phyloP scores from a whole-genome alignment of 2,888 invertebrate genomes.

The Phragmatobia fuliginosa region DNA sequence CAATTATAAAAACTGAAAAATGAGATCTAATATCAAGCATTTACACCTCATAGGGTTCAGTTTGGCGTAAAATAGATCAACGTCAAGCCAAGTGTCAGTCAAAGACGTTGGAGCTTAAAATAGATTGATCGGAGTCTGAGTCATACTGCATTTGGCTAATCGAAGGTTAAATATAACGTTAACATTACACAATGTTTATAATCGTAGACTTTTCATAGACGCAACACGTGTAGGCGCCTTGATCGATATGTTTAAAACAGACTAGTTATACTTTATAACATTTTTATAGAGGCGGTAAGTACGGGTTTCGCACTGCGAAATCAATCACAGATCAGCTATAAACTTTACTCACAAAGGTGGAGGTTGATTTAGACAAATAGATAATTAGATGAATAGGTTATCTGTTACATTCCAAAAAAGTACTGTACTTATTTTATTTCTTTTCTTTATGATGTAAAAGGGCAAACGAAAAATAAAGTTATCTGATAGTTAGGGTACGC shows the following conservation, averaged over 20 bases:
- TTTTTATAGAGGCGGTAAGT: background rate
- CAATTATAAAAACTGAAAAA: background rate
- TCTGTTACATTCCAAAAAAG: no score
- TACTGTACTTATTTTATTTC: no score
- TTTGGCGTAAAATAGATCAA: slow-evolving; percentile 67
- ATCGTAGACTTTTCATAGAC: slow-evolving; percentile 31
- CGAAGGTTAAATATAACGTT: slow-evolving; percentile 76
- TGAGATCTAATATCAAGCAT: slow-evolving; percentile 43
- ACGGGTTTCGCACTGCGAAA: background rate
- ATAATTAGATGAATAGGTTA: no score
- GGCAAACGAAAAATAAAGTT: no score
- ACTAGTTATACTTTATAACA: background rate
- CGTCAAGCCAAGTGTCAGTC: slow-evolving; percentile 72
- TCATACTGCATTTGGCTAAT: slow-evolving; percentile 80
- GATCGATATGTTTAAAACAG: background rate
- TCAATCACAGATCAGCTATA: slow-evolving; percentile 1
- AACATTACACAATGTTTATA: slow-evolving; percentile 59
- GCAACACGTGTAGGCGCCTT: slow-evolving; percentile 25
- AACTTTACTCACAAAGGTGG: background rate
- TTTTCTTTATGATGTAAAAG: no score
- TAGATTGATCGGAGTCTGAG: slow-evolving; percentile 71
- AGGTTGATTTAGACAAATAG: background rate
- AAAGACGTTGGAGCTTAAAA: slow-evolving; percentile 72
- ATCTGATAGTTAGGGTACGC: no score
- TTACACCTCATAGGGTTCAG: slow-evolving; percentile 52